A percentile compares a stretch with the other conserved stretches of the same genome.
Evolutionary conservation across 1,140 invertebrate species (phyloP).

Genomic region (Drosophila mojavensis): DNA sequence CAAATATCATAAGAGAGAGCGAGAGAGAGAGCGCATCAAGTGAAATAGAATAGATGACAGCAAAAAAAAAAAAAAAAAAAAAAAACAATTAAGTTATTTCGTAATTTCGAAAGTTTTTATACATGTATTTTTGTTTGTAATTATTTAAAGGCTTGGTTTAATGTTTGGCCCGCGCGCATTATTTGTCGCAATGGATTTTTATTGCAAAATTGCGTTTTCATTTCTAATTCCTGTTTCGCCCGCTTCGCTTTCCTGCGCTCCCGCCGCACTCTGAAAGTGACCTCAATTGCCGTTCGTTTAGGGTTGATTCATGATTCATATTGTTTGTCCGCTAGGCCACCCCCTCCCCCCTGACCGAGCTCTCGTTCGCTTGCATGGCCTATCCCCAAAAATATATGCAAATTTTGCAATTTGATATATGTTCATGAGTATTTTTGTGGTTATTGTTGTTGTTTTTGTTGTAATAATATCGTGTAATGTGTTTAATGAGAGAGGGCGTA

Average conservation of each 20-base stretch:
- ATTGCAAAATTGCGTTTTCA: slow-evolving; percentile 79
- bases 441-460: background rate
- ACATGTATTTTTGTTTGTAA: background rate
- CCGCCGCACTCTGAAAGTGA: slow-evolving; percentile 1
- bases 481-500: slow-evolving; percentile 4
- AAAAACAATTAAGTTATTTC: slow-evolving; percentile 65
- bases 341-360: too few relatives aligned
- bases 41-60: background rate
- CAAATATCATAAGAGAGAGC: slow-evolving; percentile 28
- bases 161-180: background rate
- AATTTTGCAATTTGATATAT: slow-evolving; percentile 50
- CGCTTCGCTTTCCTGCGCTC: background rate
- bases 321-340: too few relatives aligned
- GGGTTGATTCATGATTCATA: slow-evolving; percentile 22
- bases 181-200: slow-evolving; percentile 68
- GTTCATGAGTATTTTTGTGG: slow-evolving; percentile 4
- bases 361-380: background rate
- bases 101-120: slow-evolving; percentile 26
- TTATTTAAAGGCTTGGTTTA: slow-evolving; percentile 46
- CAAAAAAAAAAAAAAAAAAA: background rate
- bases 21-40: background rate
- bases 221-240: slow-evolving; percentile 51
- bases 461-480: slow-evolving; percentile 23
- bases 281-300: slow-evolving; percentile 30
- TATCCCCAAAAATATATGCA: slow-evolving; percentile 41